A percentile compares a stretch with the other conserved stretches of the same genome.
These are phyloP conservation scores for Leptocoma aspasia DNA, from an alignment of 2,113 vertebrate species.

Conservation along the genomic window DNA sequence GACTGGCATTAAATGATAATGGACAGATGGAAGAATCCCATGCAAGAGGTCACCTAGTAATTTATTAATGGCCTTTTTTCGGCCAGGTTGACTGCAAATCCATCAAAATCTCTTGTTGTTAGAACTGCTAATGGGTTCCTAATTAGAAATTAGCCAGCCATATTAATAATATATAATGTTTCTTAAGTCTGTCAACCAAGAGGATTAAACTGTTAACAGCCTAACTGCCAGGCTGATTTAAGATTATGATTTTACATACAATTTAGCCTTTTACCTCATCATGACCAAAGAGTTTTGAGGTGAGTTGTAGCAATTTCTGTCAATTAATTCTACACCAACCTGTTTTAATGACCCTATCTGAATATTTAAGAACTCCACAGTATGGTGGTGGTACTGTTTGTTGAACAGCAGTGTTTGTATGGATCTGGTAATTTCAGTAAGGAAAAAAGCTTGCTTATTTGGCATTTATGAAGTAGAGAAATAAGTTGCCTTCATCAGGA, in stretches of 20 bases:
- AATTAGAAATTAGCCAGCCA: conserved; percentile 72
- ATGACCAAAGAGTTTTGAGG: background rate
- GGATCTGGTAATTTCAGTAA: background rate
- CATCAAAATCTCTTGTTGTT: conserved; percentile 53
- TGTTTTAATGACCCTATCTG: background rate
- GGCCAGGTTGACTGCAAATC: conserved; percentile 50
- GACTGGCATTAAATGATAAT: background rate
- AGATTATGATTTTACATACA: background rate
- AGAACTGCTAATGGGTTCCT: conserved; percentile 65
- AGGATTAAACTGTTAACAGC: background rate
- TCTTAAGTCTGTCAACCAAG: conserved; percentile 18
- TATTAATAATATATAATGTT: conserved; percentile 68
- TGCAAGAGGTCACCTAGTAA: conserved; percentile 30
- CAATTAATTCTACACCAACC: background rate
- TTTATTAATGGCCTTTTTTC: background rate
- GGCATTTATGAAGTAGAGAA: background rate
- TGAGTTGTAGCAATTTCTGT: background rate
- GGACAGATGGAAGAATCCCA: conserved; percentile 30
- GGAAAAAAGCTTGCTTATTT: background rate
- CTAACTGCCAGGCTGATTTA: background rate
- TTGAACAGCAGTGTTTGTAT: background rate
- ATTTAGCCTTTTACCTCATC: background rate
- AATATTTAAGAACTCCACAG: background rate
- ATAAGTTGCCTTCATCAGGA: background rate
- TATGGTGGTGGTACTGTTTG: background rate